These are phyloP conservation scores for Acanthochromis polyacanthus DNA, from an alignment of 2,113 vertebrate genomes.

Conservation along the genomic window DNA sequence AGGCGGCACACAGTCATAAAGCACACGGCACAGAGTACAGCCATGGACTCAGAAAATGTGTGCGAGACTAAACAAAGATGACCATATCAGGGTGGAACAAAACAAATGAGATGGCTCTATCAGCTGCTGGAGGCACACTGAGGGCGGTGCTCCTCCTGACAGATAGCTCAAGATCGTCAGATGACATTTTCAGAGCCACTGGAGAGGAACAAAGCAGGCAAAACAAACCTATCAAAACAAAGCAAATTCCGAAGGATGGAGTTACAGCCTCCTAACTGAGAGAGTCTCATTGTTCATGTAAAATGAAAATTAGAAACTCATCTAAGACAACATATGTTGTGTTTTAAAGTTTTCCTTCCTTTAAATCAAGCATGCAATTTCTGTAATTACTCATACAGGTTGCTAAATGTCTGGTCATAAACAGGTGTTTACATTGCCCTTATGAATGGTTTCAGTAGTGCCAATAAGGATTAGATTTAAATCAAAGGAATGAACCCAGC, in stretches of 20 bases:
- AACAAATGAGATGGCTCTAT: constrained; percentile 65
- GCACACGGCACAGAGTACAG: constrained; percentile 42
- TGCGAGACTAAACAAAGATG: constrained; percentile 53
- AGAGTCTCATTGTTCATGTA: constrained; percentile 18
- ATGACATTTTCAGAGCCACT: constrained; percentile 66
- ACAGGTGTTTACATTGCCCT: not conserved
- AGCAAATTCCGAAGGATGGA: constrained; percentile 29
- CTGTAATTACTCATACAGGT: not conserved
- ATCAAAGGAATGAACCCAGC: not conserved
- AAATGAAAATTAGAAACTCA: constrained; percentile 5
- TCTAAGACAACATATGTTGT: not conserved
- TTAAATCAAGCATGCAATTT: not conserved
- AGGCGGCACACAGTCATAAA: constrained; percentile 37
- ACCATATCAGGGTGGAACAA: constrained; percentile 47
- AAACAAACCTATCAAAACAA: constrained; percentile 36
- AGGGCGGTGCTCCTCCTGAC: constrained; percentile 31
- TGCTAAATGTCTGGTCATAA: not conserved
- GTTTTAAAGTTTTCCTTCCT: not conserved
- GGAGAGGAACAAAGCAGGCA: constrained; percentile 34
- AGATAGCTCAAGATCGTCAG: constrained; percentile 45
- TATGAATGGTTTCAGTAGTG: too few species aligned
- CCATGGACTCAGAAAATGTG: constrained; percentile 36
- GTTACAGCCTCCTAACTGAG: not conserved
- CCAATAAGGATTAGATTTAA: too few species aligned
- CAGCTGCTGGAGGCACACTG: constrained; percentile 35